phyloP scores from a whole-genome alignment of 2,113 vertebrate species.

The Corythaeola cristata region DNA sequence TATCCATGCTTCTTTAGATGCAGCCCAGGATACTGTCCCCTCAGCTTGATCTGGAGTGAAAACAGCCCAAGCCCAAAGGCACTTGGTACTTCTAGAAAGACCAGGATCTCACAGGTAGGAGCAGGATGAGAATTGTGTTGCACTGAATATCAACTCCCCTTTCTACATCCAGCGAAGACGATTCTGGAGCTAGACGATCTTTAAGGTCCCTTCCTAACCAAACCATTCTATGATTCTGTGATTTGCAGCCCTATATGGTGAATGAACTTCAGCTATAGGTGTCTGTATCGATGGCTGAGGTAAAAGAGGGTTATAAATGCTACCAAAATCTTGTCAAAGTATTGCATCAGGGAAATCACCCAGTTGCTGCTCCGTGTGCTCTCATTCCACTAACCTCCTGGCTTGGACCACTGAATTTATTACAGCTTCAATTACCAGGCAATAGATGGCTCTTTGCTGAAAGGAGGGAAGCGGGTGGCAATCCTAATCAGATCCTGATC shows the following conservation, averaged over 20 bases:
- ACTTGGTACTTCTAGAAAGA: neutral
- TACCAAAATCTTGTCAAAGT: neutral
- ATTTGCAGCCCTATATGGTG: neutral
- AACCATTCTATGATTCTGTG: no score
- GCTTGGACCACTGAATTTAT: neutral
- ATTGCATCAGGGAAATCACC: neutral
- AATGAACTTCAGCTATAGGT: neutral
- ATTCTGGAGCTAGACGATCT: no score
- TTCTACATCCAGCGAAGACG: neutral
- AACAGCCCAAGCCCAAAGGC: neutral
- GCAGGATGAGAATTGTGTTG: neutral
- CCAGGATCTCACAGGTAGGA: neutral
- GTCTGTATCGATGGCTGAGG: neutral
- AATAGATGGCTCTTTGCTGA: neutral
- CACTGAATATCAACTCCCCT: neutral
- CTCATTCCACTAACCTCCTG: neutral
- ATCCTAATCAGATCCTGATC: neutral
- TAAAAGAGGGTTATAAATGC: neutral
- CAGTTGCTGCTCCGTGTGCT: neutral
- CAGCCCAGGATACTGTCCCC: neutral
- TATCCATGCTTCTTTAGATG: no score
- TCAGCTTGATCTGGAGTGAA: neutral
- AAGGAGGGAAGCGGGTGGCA: neutral
- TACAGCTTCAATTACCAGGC: neutral
- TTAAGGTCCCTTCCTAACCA: no score